Base-by-base conservation (phyloP, 1,140 invertebrate species). In the Tribolium castaneum region DNA sequence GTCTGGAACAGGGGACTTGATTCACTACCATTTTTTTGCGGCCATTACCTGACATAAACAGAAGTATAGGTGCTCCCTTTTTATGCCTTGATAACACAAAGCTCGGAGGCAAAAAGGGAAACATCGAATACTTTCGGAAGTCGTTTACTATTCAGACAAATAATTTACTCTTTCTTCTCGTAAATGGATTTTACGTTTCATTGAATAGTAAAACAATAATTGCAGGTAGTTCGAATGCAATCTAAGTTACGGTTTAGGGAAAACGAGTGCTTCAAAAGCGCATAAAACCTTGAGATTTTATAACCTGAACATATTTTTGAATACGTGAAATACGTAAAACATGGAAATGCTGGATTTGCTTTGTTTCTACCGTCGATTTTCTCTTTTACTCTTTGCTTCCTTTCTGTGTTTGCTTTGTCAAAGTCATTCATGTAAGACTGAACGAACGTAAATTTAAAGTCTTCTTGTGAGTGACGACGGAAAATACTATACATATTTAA, bases 41-140 rank as follows among this genome's bases (percentile, higher is more conserved):
- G 35, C 62, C 79, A 82, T 82, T 82, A 82, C 80, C 79, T 82
- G 81, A 80, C 81, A 82, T 80, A 80, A 82, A 80, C 81, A 82
- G 79, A 78, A 80, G 75, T 79, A 39, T 62, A 76, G 54, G 74
- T 76, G 54, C 22, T 76, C 19, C 16, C 19, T 62, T 76, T 66
- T 50, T 76, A 30, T 49, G 14, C 25, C 25, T 9, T 62, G 54
- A 45, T 35, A 66, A 66, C 35, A 66, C 30, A 66, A 66, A 66
- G 30, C 19, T 30, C 9, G n/a, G n/a, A 10, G 2, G 56, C 6
- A 66, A 66, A 66, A 66, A 35, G 35, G 59, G 6, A 12, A 66
- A 16, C 52, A 9, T 56, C 16, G 52, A 16, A 30, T 52, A 7
- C 70, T 30, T 72, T 72, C 35, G 16, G 9, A 50, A 59, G 12